Percentiles rank a stretch among this genome's conserved stretches.
Evolutionary conservation across 2,113 vertebrate species (phyloP).

Genomic region (Zingel zingel): DNA sequence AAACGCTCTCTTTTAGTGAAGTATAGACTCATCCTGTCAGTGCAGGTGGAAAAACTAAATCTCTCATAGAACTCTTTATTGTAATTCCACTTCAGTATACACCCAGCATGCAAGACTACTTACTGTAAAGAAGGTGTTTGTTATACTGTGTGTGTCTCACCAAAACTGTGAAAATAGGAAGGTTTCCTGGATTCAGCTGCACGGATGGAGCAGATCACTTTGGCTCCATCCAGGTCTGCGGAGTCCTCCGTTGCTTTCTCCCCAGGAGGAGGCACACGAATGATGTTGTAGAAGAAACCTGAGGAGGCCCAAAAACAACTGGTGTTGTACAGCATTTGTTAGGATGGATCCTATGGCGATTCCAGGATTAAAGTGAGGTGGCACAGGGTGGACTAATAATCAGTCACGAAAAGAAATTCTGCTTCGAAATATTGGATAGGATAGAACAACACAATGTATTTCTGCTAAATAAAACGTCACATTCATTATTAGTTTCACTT

Average conservation of each 20-base stretch:
- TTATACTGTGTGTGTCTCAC: conserved; percentile 75
- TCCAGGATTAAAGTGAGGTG: no score
- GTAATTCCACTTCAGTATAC: conserved; percentile 17
- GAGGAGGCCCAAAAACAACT: conserved; percentile 7
- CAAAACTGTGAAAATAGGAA: conserved; percentile 96
- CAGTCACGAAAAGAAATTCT: no score
- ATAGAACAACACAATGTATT: no score
- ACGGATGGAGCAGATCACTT: conserved; percentile 90
- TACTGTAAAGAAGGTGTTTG: not conserved
- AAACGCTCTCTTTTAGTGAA: conserved; percentile 25
- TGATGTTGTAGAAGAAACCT: conserved; percentile 92
- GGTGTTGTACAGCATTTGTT: not conserved
- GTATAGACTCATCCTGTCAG: conserved; percentile 31
- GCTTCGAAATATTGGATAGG: no score
- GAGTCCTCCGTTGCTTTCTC: conserved; percentile 68
- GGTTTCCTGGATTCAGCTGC: conserved; percentile 86
- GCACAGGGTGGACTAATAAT: no score
- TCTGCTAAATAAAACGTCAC: no score
- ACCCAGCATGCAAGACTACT: conserved; percentile 20
- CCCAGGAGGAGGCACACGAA: conserved; percentile 85
- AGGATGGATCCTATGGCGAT: not conserved
- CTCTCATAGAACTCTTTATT: conserved; percentile 19
- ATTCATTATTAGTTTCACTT: no score
- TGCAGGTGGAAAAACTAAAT: conserved; percentile 7
- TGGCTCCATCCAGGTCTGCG: conserved; percentile 85